A percentile compares a stretch with the other conserved stretches of the same genome.
Evolutionary conservation across 2,113 vertebrate genomes (phyloP).

Genomic region (Thymallus thymallus): DNA sequence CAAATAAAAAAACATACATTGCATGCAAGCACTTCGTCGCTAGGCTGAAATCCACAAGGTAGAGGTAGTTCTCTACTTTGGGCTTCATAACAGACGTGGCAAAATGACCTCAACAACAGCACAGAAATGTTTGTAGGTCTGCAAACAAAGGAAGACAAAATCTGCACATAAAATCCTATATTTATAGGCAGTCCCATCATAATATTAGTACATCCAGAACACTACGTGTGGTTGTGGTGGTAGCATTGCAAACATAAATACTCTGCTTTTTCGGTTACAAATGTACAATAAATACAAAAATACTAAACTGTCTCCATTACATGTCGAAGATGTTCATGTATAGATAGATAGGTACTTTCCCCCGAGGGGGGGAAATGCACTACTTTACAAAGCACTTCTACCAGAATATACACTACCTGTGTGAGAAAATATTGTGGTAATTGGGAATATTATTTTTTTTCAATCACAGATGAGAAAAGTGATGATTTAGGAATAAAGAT

Average conservation of each 20-base stretch:
- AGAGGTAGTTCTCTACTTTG: slow-evolving; percentile 53
- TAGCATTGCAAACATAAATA: slow-evolving; percentile 57
- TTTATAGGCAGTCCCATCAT: slow-evolving; percentile 5
- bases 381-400: slow-evolving; percentile 19
- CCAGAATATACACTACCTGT: background rate
- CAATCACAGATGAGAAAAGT: no score
- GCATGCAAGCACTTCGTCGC: slow-evolving; percentile 44
- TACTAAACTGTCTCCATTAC: slow-evolving; percentile 41
- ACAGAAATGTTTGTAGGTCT: slow-evolving; percentile 24
- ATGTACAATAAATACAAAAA: slow-evolving; percentile 73
- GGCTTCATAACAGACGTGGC: slow-evolving; percentile 34
- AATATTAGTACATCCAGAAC: slow-evolving; percentile 27
- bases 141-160: slow-evolving; percentile 16
- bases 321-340: background rate
- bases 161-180: slow-evolving; percentile 19
- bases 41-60: slow-evolving; percentile 34
- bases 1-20: slow-evolving; percentile 27
- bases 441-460: no score
- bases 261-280: slow-evolving; percentile 58
- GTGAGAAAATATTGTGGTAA: background rate
- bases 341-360: no score
- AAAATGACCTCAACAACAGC: slow-evolving; percentile 27
- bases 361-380: no score
- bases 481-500: background rate
- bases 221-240: slow-evolving; percentile 9